phyloP scores from a whole-genome alignment of 2,888 invertebrate genomes.

The Zygogramma bicolorata region DNA sequence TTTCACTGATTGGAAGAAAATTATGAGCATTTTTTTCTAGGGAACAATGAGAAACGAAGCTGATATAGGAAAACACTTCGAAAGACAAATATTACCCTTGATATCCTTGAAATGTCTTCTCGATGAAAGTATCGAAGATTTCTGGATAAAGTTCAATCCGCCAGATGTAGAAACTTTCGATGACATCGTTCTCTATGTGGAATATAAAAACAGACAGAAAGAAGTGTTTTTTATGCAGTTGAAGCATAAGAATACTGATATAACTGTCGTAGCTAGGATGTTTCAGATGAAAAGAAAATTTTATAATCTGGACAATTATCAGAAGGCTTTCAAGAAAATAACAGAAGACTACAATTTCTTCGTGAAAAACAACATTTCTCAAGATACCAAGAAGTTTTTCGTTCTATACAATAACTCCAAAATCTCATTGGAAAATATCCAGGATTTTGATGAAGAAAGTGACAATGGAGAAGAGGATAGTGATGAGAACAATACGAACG shows the following conservation, averaged over 20 bases:
- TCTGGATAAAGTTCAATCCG: slow-evolving; percentile 27
- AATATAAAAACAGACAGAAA: slow-evolving; percentile 6
- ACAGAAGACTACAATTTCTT: background rate
- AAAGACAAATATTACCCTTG: slow-evolving; percentile 19
- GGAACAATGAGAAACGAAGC: slow-evolving; percentile 17
- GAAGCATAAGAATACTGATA: slow-evolving; percentile 9
- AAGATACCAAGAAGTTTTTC: slow-evolving; percentile 5
- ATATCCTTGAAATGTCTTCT: slow-evolving; percentile 31
- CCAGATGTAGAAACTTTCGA: slow-evolving; percentile 17
- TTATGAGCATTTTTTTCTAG: no score
- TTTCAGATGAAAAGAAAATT: slow-evolving; percentile 5
- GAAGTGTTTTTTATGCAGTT: slow-evolving; percentile 26
- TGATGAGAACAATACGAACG: background rate
- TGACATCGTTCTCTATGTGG: slow-evolving; percentile 21
- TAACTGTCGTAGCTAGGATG: slow-evolving; percentile 12
- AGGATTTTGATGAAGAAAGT: background rate
- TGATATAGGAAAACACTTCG: slow-evolving; percentile 31
- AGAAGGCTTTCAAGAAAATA: slow-evolving; percentile 16
- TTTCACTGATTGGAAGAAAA: no score
- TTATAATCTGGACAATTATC: slow-evolving; percentile 1
- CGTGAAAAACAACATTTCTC: background rate
- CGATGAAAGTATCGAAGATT: slow-evolving; percentile 20
- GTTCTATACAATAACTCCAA: slow-evolving; percentile 7
- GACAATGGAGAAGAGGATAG: background rate
- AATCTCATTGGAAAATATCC: background rate